Base-by-base conservation (phyloP, 2,888 invertebrate species). In the Odontothrips loti region DNA sequence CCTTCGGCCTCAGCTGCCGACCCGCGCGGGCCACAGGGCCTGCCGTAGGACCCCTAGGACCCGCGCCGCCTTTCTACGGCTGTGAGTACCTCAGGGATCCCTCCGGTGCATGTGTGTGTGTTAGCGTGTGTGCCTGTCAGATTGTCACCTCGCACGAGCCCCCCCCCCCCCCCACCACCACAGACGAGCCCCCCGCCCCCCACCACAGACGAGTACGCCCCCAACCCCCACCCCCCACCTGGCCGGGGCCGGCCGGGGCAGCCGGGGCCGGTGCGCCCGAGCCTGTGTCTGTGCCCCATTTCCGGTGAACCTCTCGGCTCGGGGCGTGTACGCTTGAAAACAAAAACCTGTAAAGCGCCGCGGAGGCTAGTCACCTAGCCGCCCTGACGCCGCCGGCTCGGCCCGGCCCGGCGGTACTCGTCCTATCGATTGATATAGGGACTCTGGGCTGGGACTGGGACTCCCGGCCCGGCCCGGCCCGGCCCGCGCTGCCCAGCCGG, bases 311-410 rank as follows among this genome's bases (percentile, higher is more conserved):
- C 58, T 58, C 58, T 58, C n/a, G 34, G 34, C 34, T 43, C 34
- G 58, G 23, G 68, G 68, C 68, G 68, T 75, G 23, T 27, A 75
- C 68, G 68, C 68, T 27, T 27, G 12, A 75, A 75, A 75, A 75
- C 58, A 15, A 20, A 58, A 43, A 43, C 34, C 34, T 43, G 34
- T 43, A 43, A 43, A 43, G 34, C 34, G 34, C 34, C 34, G 34
- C 34, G 34, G 3, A 6, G 34, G n/a, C n/a, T n/a, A n/a, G n/a
- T n/a, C n/a, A n/a, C n/a, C n/a, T n/a, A n/a, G n/a, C n/a, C n/a
- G n/a, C n/a, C n/a, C n/a, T n/a, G n/a, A 43, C 3, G 34, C 34
- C 34, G 34, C 34, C 34, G 6, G 34, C 51, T 51, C 51, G 20
- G 6, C 58, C 17, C 15, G 12, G 6, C 15, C 15, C 58, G 12